These are phyloP conservation scores for Anomalospiza imberbis DNA, from an alignment of 2,797 vertebrate species.

Conservation along the genomic window DNA sequence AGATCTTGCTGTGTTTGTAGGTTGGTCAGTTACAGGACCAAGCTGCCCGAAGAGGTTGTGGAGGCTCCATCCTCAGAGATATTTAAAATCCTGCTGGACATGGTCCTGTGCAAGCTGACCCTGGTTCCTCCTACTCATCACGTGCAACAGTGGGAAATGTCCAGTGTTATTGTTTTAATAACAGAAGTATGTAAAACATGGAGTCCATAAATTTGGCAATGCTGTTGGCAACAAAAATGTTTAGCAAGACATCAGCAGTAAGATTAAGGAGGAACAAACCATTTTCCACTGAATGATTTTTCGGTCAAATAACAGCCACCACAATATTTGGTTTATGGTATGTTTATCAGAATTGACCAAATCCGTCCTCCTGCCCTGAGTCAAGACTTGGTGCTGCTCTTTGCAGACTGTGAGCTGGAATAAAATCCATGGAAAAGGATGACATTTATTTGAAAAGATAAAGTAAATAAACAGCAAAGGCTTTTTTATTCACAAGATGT, in stretches of 20 bases:
- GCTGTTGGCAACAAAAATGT: background rate
- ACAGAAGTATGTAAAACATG: too few relatives aligned
- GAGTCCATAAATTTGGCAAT: background rate
- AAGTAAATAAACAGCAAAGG: background rate
- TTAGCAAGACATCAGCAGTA: background rate
- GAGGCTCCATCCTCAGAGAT: background rate
- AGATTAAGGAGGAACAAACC: background rate
- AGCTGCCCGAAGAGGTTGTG: background rate
- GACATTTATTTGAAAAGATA: background rate
- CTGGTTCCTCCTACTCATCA: background rate
- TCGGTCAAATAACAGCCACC: background rate
- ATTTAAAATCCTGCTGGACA: background rate
- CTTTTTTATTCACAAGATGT: background rate
- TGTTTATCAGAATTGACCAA: background rate
- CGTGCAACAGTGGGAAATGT: background rate
- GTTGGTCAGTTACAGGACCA: background rate
- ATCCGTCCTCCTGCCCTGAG: rapidly evolving
- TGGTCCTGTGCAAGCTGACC: background rate
- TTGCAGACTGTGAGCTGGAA: background rate
- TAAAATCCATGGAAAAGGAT: background rate
- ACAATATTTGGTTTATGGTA: background rate
- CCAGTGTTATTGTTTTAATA: background rate
- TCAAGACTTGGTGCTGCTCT: background rate
- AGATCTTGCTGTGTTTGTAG: background rate
- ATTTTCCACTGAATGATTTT: background rate